Evolutionary conservation across 2,888 invertebrate species (phyloP), one percentile per base, ranked within the genome.

Genomic region (Lepidochitona cinerea): DNA sequence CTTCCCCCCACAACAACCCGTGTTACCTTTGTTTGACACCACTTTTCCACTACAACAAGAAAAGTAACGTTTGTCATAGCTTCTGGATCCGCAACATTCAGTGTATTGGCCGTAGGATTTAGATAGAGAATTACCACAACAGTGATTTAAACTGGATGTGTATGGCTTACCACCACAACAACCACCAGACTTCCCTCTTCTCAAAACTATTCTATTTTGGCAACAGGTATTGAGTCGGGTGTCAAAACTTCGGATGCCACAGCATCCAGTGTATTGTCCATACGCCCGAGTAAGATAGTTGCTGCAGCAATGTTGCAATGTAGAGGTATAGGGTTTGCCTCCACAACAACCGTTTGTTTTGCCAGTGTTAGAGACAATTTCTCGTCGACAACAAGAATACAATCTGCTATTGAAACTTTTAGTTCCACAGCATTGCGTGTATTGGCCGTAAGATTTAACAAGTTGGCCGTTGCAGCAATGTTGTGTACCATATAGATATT

Each of bases 21-120:
- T 37, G 4, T 2, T 26, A 18, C 36, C 66, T 14, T 2, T 35
- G 18, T 35, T 66, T 18, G 35, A n/a, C 14, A 66, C 66, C 9
- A 66, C 66, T 66, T n/a, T 29, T 35, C 36, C 35, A 36, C 26
- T 26, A 66, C 66, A 66, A 37, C 66, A 66, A n/a, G 66, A 36
- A n/a, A 23, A 37, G 37, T 18, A 66, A 5, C 35, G 18, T 35
- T 18, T 35, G 29, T 66, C 66, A 37, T 66, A 66, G 66, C 36
- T 37, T 66, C 37, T 26, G 14, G 66, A 36, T 37, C 66, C 66
- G 37, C 66, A 66, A 36, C 66, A 66, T 9, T 14, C 66, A 35
- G 35, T 37, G 37, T 66, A 36, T 7, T 35, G 18, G 14, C 66
- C 37, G 26, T 37, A 37, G n/a, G 3, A n/a, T 18, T 18, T 18